Evolutionary conservation across 2,888 invertebrate genomes (phyloP).

Genomic region (Corythucha ciliata): DNA sequence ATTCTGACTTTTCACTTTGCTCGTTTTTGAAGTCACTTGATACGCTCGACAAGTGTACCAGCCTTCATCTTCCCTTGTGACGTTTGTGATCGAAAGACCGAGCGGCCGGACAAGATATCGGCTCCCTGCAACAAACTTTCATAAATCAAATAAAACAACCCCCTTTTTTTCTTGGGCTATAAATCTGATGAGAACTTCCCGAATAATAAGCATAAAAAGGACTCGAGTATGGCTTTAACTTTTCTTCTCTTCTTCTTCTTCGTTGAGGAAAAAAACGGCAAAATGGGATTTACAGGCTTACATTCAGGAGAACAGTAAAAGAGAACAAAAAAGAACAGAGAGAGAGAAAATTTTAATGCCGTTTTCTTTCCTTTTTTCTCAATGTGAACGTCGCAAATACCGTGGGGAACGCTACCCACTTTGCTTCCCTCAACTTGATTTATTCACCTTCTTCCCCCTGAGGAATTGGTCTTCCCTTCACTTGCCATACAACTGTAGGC

Average conservation of each 20-base stretch:
- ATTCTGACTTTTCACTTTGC: constrained; percentile 38
- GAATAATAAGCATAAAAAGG: too few relatives aligned
- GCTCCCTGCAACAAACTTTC: constrained; percentile 13
- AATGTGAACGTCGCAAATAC: background rate
- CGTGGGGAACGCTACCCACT: too few relatives aligned
- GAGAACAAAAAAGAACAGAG: background rate
- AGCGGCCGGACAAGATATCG: constrained; percentile 42
- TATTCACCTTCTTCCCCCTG: constrained; percentile 14
- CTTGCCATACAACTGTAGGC: constrained; percentile 28
- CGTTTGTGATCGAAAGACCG: constrained; percentile 49
- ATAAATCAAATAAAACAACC: background rate
- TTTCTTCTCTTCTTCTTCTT: too few relatives aligned
- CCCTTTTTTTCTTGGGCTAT: background rate
- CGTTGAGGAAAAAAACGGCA: background rate
- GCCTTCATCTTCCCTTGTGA: constrained; percentile 48
- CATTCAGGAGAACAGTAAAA: background rate
- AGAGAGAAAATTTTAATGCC: background rate
- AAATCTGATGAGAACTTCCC: too few relatives aligned
- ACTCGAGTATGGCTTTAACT: too few relatives aligned
- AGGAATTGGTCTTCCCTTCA: constrained; percentile 20
- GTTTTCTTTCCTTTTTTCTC: background rate
- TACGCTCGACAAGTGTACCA: constrained; percentile 51
- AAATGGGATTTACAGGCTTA: background rate
- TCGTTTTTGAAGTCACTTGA: constrained; percentile 45
- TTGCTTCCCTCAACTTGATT: too few relatives aligned